A percentile compares a stretch with the other conserved stretches of the same genome.
Conservation (phyloP, 2,888 invertebrate species). For the Idaea straminata region DNA sequence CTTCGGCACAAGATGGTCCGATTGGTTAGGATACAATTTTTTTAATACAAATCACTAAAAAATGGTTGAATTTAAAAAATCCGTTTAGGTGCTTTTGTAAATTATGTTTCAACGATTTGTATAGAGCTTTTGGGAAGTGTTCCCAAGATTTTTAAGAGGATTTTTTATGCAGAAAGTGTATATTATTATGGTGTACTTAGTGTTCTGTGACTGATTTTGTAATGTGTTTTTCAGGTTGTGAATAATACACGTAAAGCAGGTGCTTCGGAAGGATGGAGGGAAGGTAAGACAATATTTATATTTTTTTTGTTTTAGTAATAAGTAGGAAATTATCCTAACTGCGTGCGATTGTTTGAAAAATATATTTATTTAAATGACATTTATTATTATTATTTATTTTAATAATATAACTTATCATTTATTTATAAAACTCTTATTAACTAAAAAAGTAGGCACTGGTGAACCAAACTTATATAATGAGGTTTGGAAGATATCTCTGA, state of each 20-base stretch:
- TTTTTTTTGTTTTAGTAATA: neutral
- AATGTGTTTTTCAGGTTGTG: conserved; percentile 76
- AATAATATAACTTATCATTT: too few species aligned
- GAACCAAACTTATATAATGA: too few species aligned
- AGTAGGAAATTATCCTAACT: too few species aligned
- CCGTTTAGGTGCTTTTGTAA: neutral
- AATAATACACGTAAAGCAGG: conserved; percentile 85
- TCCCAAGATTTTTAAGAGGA: conserved; percentile 22
- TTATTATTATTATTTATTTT: too few species aligned
- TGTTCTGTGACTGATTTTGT: neutral
- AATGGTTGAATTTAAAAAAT: neutral
- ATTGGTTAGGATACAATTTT: conserved; percentile 52
- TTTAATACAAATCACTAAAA: neutral
- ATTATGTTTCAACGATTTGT: neutral
- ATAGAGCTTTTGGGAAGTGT: conserved; percentile 1
- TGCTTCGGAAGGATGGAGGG: conserved; percentile 76
- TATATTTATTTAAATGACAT: too few species aligned
- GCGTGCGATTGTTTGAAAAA: too few species aligned
- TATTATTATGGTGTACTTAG: neutral
- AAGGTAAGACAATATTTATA: conserved; percentile 50
- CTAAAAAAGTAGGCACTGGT: too few species aligned
- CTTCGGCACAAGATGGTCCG: conserved; percentile 35
- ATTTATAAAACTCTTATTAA: too few species aligned
- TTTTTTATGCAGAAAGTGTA: conserved; percentile 13
- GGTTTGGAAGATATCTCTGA: too few species aligned